phyloP scores from a whole-genome alignment of 1,140 invertebrate genomes.

The Platorchestia sp. region DNA sequence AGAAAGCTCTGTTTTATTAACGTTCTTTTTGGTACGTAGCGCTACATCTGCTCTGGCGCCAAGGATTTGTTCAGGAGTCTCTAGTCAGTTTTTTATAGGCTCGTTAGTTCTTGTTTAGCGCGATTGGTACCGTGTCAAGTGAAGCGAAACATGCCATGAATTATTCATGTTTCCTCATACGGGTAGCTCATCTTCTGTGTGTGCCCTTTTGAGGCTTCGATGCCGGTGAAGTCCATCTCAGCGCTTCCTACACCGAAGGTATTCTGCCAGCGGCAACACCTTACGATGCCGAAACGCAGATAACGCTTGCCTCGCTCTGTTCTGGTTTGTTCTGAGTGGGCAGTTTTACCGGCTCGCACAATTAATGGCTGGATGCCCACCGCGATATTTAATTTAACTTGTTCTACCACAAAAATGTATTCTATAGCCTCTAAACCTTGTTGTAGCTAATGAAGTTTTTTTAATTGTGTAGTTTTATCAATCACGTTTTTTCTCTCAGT shows the following conservation, averaged over 20 bases:
- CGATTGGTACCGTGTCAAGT: constrained; percentile 38
- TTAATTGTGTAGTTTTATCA: not conserved
- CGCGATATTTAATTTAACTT: not conserved
- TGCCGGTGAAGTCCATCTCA: not conserved
- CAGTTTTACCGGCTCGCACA: not conserved
- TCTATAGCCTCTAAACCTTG: not conserved
- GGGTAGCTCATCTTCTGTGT: constrained; percentile 16
- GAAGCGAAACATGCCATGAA: constrained; percentile 37
- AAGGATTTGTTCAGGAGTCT: not conserved
- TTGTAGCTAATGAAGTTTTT: not conserved
- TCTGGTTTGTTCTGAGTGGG: not conserved
- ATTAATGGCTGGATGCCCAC: not conserved
- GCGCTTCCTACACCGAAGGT: not conserved
- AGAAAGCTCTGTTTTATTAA: not conserved
- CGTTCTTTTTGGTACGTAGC: not conserved
- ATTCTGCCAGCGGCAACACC: not conserved
- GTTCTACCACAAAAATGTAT: not conserved
- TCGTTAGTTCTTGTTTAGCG: constrained; percentile 27
- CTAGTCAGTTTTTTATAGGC: not conserved
- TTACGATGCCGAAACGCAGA: not conserved
- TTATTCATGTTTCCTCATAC: constrained; percentile 20
- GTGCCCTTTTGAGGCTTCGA: not conserved
- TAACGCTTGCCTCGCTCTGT: not conserved
- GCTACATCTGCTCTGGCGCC: not conserved
- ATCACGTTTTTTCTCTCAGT: not conserved